Conservation (phyloP, 1,140 invertebrate genomes). For the Holcopasites calliopsidis region DNA sequence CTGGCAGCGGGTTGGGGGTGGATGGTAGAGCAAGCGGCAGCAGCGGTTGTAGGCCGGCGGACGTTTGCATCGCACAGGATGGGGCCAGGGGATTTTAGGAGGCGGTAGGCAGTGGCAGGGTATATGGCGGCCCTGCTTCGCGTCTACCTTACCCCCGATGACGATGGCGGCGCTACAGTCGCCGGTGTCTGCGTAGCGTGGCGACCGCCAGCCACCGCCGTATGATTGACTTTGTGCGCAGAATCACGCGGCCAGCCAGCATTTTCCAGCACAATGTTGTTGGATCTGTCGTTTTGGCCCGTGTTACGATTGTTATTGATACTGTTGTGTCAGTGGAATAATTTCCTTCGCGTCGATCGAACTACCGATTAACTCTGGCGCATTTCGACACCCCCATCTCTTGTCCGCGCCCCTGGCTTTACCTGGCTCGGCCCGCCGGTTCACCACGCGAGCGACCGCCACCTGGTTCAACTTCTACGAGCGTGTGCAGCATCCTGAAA, state of each 20-base stretch:
- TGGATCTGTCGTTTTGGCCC: constrained; percentile 56
- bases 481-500: not conserved
- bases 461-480: not conserved
- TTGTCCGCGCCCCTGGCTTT: not conserved
- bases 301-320: constrained; percentile 60
- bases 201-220: too few species aligned
- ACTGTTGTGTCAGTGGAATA: constrained; percentile 6
- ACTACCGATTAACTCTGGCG: not conserved
- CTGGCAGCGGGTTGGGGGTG: constrained; percentile 52
- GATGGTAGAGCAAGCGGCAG: constrained; percentile 17
- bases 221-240: constrained; percentile 52
- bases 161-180: constrained; percentile 61
- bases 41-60: constrained; percentile 39
- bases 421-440: not conserved
- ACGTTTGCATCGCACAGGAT: constrained; percentile 43
- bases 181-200: constrained; percentile 51
- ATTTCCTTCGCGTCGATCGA: constrained; percentile 19
- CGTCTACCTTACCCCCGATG: constrained; percentile 38
- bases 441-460: constrained; percentile 12
- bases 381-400: not conserved
- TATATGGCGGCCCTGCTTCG: constrained; percentile 29
- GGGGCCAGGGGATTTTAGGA: not conserved
- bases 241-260: constrained; percentile 52
- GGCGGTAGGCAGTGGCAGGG: constrained; percentile 31
- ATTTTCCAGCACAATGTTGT: constrained; percentile 62